Percentiles rank a stretch among this genome's conserved stretches.
Conservation (phyloP, 2,888 invertebrate genomes). For the Muschampia plurimacula region DNA sequence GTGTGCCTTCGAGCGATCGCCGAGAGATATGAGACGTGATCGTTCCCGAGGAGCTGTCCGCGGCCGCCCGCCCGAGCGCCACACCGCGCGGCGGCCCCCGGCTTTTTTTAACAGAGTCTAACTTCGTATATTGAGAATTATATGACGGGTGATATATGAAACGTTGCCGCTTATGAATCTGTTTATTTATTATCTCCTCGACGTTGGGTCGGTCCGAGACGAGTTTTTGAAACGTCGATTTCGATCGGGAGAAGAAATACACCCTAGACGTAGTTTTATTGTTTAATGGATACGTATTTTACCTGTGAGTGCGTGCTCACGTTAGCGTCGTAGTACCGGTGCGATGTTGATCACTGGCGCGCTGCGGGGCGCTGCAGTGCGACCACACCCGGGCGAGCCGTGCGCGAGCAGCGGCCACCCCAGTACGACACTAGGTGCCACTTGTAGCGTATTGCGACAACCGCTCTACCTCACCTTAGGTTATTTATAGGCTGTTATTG, state of each 20-base stretch:
- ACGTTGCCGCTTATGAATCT: slow-evolving; percentile 84
- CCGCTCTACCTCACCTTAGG: slow-evolving; percentile 83
- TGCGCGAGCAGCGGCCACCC: slow-evolving; percentile 39
- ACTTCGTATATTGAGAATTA: slow-evolving; percentile 85
- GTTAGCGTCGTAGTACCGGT: slow-evolving; percentile 78
- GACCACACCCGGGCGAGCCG: slow-evolving; percentile 42
- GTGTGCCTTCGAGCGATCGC: slow-evolving; percentile 94
- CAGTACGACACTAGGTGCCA: slow-evolving; percentile 56
- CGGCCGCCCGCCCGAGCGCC: slow-evolving; percentile 73
- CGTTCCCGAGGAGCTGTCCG: slow-evolving; percentile 78
- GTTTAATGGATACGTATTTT: slow-evolving; percentile 71
- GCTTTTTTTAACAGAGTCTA: slow-evolving; percentile 77
- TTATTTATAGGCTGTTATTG: slow-evolving; percentile 79
- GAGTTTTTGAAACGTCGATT: slow-evolving; percentile 84
- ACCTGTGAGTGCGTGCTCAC: slow-evolving; percentile 74
- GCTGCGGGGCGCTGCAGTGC: slow-evolving; percentile 47
- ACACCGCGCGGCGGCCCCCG: slow-evolving; percentile 75
- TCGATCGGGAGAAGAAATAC: slow-evolving; percentile 85
- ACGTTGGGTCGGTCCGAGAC: slow-evolving; percentile 84
- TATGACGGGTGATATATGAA: slow-evolving; percentile 86
- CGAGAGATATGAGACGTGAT: slow-evolving; percentile 85
- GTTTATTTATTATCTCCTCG: slow-evolving; percentile 84
- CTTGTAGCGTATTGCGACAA: slow-evolving; percentile 61
- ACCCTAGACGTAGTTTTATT: slow-evolving; percentile 83
- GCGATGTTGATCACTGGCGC: slow-evolving; percentile 80